phyloP scores from a whole-genome alignment of 2,113 vertebrate species.

The Vanacampus margaritifer region DNA sequence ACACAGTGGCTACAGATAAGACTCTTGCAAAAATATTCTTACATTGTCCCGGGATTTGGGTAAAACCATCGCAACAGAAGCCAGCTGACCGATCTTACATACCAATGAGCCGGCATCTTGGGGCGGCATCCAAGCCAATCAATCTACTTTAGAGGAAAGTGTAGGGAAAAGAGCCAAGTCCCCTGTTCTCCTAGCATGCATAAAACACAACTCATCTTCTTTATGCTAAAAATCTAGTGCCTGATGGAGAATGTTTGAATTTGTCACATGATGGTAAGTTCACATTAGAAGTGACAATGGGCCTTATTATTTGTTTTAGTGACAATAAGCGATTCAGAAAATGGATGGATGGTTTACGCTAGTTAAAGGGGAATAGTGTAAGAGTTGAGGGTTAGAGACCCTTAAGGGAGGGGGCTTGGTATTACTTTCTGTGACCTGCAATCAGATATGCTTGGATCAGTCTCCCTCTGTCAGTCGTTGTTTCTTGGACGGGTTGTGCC shows the following conservation, averaged over 20 bases:
- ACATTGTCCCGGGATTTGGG: background rate
- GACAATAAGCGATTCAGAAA: no score
- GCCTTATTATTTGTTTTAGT: no score
- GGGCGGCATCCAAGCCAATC: constrained; percentile 10
- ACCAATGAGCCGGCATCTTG: constrained; percentile 12
- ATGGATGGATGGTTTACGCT: background rate
- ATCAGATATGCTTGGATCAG: no score
- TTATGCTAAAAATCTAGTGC: background rate
- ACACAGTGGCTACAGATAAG: background rate
- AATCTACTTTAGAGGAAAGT: constrained; percentile 9
- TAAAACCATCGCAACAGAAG: background rate
- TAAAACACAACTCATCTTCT: background rate
- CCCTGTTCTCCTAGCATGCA: background rate
- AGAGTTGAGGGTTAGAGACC: no score
- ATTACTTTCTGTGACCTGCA: no score
- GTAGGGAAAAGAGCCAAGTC: constrained; percentile 1
- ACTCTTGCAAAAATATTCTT: constrained; percentile 7
- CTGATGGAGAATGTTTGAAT: constrained; percentile 7
- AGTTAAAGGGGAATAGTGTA: background rate
- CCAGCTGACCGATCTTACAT: background rate
- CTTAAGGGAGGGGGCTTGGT: no score
- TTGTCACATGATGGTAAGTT: background rate
- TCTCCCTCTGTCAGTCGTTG: no score
- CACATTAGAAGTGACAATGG: background rate
- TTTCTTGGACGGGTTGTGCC: no score